These are phyloP conservation scores for Ophion obscuratus DNA, from an alignment of 2,888 invertebrate species.

Conservation along the genomic window DNA sequence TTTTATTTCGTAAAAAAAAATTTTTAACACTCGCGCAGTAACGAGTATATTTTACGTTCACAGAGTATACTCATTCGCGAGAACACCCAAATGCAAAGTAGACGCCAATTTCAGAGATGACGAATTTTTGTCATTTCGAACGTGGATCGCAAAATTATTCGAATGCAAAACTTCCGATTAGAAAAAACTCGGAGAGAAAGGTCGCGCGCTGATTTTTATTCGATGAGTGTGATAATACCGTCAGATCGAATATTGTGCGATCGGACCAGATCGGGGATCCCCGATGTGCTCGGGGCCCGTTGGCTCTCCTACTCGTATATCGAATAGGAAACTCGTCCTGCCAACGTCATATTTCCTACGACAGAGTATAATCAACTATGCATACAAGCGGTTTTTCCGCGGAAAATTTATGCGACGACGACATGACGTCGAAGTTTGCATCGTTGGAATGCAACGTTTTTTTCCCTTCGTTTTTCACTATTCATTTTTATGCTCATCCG, in stretches of 20 bases:
- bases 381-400: neutral
- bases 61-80: neutral
- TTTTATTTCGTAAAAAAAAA: no score
- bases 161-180: neutral
- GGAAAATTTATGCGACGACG: conserved; percentile 19
- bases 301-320: neutral
- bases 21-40: neutral
- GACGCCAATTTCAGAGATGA: neutral
- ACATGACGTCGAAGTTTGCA: neutral
- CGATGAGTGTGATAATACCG: no score
- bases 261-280: conserved; percentile 9
- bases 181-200: neutral
- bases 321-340: neutral
- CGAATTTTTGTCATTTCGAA: neutral
- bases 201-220: neutral
- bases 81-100: neutral
- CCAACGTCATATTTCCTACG: conserved; percentile 2
- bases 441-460: neutral
- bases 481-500: no score
- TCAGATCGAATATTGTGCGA: neutral
- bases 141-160: neutral
- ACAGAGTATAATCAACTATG: neutral
- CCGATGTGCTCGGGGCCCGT: conserved; percentile 7
- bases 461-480: no score
- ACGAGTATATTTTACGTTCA: neutral